These are phyloP conservation scores for Cataglyphis livida DNA, from an alignment of 2,888 invertebrate species.

Conservation along the genomic window DNA sequence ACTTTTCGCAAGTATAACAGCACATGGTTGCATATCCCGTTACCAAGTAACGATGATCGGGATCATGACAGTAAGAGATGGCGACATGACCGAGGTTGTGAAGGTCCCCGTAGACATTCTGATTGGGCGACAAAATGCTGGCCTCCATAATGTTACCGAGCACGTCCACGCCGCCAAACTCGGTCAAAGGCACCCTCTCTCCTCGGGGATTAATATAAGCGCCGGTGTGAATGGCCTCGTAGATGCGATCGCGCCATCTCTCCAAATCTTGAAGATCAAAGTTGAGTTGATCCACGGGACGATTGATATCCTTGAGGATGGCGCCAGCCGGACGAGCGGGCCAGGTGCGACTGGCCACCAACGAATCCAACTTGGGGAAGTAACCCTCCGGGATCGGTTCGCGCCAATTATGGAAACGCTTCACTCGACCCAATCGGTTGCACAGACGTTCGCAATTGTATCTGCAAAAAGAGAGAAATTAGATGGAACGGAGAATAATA, in stretches of 20 bases:
- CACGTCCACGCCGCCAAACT: constrained; percentile 91
- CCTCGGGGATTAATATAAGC: constrained; percentile 88
- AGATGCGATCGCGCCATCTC: constrained; percentile 92
- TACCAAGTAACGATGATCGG: constrained; percentile 91
- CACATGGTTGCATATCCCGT: not conserved
- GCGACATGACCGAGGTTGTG: constrained; percentile 94
- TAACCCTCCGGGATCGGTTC: constrained; percentile 92
- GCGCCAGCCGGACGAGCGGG: constrained; percentile 89
- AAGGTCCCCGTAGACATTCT: constrained; percentile 91
- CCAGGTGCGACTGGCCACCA: constrained; percentile 92
- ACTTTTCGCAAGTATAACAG: not conserved
- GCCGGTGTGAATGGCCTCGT: constrained; percentile 90
- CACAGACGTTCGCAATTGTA: constrained; percentile 92
- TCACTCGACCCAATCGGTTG: constrained; percentile 89
- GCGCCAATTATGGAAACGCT: constrained; percentile 89
- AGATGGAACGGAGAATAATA: constrained; percentile 26
- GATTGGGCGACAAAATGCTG: constrained; percentile 90
- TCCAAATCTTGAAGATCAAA: constrained; percentile 91
- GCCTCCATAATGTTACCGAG: constrained; percentile 93
- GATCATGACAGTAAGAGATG: constrained; percentile 92
- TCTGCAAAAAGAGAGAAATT: constrained; percentile 84
- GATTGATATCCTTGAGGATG: constrained; percentile 88
- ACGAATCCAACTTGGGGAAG: constrained; percentile 93
- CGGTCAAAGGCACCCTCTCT: constrained; percentile 87
- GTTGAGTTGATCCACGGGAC: constrained; percentile 89